A percentile compares a stretch with the other conserved stretches of the same genome.
These are phyloP conservation scores for Danaus chrysippus DNA, from an alignment of 2,888 invertebrate species.

Conservation along the genomic window DNA sequence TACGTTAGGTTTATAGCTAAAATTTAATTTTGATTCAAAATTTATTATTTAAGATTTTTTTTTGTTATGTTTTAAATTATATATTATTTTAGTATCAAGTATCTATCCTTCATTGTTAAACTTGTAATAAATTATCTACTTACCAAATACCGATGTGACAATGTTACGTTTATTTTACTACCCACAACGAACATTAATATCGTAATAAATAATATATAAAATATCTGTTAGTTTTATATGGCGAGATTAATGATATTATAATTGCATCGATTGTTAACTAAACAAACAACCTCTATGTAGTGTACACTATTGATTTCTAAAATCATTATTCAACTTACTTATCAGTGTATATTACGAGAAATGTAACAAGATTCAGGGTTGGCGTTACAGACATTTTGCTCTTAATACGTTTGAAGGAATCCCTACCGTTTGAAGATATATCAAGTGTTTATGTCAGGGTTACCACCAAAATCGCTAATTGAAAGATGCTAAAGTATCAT, in stretches of 20 bases:
- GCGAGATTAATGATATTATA: slow-evolving; percentile 4
- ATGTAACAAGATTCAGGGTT: slow-evolving; percentile 11
- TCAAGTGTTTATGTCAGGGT: too few relatives aligned
- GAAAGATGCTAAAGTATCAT: slow-evolving; percentile 39
- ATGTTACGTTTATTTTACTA: slow-evolving; percentile 21
- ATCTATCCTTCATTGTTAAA: slow-evolving; percentile 14
- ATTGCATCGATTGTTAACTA: slow-evolving; percentile 2
- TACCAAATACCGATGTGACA: slow-evolving; percentile 18
- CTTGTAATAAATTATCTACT: slow-evolving; percentile 21
- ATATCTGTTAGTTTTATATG: slow-evolving; percentile 10
- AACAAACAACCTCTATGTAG: slow-evolving; percentile 9
- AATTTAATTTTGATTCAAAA: neutral
- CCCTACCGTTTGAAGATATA: too few relatives aligned
- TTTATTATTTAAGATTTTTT: neutral
- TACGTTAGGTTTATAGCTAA: too few relatives aligned
- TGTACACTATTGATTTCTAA: slow-evolving; percentile 10
- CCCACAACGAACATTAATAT: slow-evolving; percentile 13
- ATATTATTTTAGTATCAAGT: slow-evolving; percentile 11
- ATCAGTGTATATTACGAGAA: slow-evolving; percentile 15
- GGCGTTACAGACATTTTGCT: neutral
- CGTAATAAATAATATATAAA: slow-evolving; percentile 16
- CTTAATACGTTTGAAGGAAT: neutral
- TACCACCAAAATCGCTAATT: neutral
- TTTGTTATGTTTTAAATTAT: neutral
- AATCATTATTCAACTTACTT: slow-evolving; percentile 9